Evolutionary conservation across 2,888 invertebrate species (phyloP), one percentile per base, ranked within the genome.

Genomic region (Elysia crispata): DNA sequence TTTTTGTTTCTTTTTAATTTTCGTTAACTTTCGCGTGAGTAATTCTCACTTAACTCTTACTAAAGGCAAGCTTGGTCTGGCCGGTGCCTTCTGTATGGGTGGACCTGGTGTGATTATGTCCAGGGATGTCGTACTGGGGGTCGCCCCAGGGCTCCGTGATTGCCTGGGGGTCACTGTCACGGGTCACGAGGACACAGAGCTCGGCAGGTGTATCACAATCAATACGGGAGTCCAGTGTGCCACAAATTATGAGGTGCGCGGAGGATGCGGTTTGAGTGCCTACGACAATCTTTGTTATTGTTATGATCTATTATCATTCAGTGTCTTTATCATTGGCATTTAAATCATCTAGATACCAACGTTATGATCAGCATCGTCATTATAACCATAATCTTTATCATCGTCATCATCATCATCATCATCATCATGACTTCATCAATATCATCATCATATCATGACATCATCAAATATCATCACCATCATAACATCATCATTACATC

Each of bases 171-270:
- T 97, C 92, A 94, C 98, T 78, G 96, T 97, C 92, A 98, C 98
- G 62, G 96, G 95, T 0, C 99, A 99, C 92, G 99, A 99, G 92
- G 99, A 99, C 92, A 98, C 99, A 28, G 99, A 99, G 93, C 94
- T 99, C 83, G 98, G 98, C 1, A 94, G 98, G 77, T 98, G 98
- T 92, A 97, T 98, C 73, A 95, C 96, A 90, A 96, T 95, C 92
- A 97, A 96, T 91, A 97, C 97, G 8, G 96, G 97, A 18, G 96
- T 98, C 70, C 96, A 97, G 30, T 99, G 98, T 93, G 98, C 98
- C 0, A 85, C 85, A 83, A 82, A 87, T 89, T 98, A 98, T 93
- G 98, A 98, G 93, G 80, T 80, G 0, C 94, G 94, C 33, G 94
- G 72, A 8, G 69, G 31, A n/a, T 13, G n/a, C 15, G 6, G 60